Evolutionary conservation across 2,113 vertebrate species (phyloP).

Genomic region (Nibea albiflora): DNA sequence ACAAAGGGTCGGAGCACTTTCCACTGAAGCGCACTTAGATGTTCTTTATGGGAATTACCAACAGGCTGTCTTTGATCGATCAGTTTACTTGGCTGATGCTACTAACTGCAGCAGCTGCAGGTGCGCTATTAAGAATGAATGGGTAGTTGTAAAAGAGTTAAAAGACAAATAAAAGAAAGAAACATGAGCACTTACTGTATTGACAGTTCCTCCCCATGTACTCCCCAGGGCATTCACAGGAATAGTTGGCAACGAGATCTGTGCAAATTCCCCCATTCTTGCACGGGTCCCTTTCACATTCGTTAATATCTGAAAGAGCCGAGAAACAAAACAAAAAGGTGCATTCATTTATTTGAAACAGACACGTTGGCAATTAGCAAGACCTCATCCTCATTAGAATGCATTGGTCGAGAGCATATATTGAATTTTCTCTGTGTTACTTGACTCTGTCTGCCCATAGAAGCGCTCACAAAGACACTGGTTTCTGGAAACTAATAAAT

Average conservation of each 20-base stretch:
- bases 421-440: constrained; percentile 64
- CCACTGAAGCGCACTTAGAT: neutral
- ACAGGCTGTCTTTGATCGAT: constrained; percentile 17
- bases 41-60: constrained; percentile 18
- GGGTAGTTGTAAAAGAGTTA: constrained; percentile 6
- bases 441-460: constrained; percentile 54
- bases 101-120: neutral
- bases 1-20: neutral
- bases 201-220: constrained; percentile 99
- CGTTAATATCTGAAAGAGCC: constrained; percentile 91
- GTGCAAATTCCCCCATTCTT: constrained; percentile 97
- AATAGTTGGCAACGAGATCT: constrained; percentile 96
- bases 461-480: constrained; percentile 52
- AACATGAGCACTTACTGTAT: constrained; percentile 89
- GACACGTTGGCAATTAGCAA: constrained; percentile 65
- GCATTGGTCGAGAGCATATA: constrained; percentile 58
- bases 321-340: constrained; percentile 43
- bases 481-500: constrained; percentile 63
- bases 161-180: constrained; percentile 28
- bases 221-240: constrained; percentile 97
- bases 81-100: neutral
- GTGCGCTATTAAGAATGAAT: constrained; percentile 26
- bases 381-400: constrained; percentile 71
- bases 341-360: constrained; percentile 62
- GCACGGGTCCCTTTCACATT: constrained; percentile 95